Evolutionary conservation across 2,113 vertebrate genomes (phyloP), one percentile per base, ranked within the genome.

Genomic region (Scomber colias): DNA sequence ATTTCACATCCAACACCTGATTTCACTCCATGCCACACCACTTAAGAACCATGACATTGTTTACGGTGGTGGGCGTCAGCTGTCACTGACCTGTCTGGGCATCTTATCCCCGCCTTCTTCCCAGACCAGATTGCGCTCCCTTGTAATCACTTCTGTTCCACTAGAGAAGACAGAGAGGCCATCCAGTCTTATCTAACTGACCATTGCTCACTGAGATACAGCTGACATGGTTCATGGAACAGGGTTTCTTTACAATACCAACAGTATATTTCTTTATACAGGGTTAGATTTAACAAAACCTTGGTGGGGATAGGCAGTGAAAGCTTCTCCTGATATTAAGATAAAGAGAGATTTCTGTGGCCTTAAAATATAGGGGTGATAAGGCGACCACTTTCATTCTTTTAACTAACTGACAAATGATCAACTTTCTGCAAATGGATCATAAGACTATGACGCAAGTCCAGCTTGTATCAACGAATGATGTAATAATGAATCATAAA

Each of bases 131-230:
- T 35, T 61, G 57, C 57, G 51, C 24, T 30, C 27, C 31, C 61
- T 76, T 73, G 27, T 75, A 57, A 83, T 83, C 64, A 74, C 48
- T 71, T 73, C 44, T 82, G 59, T 77, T 84, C 69, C 63, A 73
- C 44, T 64, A 44, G 35, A 75, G 69, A 40, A 79, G 68, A 85
- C 86, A 68, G 44, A 82, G 76, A 78, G 62, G 48, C 51, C 57
- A 60, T 76, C 11, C 35, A 19, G 53, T 72, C 67, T 81, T 85
- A 89, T 90, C 83, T 74, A 51, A 16, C 71, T 49, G 71, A 74
- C 55, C 59, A 1, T 54, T 40, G 57, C 57, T 82, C 14, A 50
- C 48, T 63, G 59, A 86, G 55, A 75, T 57, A 75, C 44, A 66
- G 50, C 49, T 48, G n/a, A 48, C 11, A 55, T 61, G 24, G 21